These are phyloP conservation scores for Pimephales promelas DNA, from an alignment of 2,113 vertebrate genomes.

Conservation along the genomic window DNA sequence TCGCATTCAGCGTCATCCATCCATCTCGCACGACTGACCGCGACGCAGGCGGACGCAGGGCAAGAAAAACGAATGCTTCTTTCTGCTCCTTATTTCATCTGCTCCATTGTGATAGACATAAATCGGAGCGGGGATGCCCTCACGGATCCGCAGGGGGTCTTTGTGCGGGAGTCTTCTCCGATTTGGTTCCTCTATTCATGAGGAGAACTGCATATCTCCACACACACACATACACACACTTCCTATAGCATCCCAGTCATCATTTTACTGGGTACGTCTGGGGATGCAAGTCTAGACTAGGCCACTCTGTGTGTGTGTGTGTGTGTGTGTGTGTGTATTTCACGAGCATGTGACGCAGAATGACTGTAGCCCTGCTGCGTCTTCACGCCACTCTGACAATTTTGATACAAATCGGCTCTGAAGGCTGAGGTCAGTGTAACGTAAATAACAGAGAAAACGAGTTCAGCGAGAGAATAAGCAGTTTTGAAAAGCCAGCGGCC, in stretches of 20 bases:
- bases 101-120: conserved; percentile 77
- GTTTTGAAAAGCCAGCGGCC: conserved; percentile 42
- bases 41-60: conserved; percentile 60
- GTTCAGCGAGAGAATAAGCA: conserved; percentile 35
- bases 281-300: conserved; percentile 21
- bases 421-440: conserved; percentile 78
- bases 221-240: conserved; percentile 67
- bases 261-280: conserved; percentile 59
- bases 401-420: conserved; percentile 80
- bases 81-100: conserved; percentile 79
- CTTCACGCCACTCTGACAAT: conserved; percentile 78
- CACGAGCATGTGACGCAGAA: conserved; percentile 58
- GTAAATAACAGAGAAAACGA: conserved; percentile 73
- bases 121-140: conserved; percentile 79
- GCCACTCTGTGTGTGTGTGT: background rate
- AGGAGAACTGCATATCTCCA: conserved; percentile 72
- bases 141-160: conserved; percentile 75
- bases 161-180: conserved; percentile 78
- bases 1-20: conserved; percentile 77
- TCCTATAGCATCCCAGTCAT: conserved; percentile 67
- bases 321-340: conserved; percentile 11
- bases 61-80: conserved; percentile 73
- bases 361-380: conserved; percentile 71
- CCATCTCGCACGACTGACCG: conserved; percentile 68
- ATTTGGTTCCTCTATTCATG: conserved; percentile 79